Base-by-base conservation (phyloP, 2,888 invertebrate species). In the Rugalucina vietnamica region DNA sequence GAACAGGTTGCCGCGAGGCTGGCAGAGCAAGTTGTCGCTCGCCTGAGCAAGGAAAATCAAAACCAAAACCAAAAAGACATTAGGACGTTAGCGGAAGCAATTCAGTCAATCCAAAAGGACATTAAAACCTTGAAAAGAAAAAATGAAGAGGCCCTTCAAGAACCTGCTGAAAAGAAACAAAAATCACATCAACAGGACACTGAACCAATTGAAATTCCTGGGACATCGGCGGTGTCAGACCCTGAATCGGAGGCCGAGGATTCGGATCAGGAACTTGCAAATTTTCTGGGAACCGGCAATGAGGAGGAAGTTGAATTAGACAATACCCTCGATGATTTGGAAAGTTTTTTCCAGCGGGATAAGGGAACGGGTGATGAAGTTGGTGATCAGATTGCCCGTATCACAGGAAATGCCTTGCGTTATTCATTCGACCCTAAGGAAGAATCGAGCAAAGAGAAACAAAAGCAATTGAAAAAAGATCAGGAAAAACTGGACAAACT, bases 401-500 rank as follows among this genome's bases (percentile, higher is more conserved):
- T 43, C 43, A 43, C 10, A 12, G 43, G 18, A 43, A 43, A 43
- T 8, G 43, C 43, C 18, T 18, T 43, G 18, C 8, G 43, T 12
- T 8, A 18, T 8, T 12, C 43, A 8, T 12, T 8, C 8, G 18
- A 12, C 21, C n/a, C 50, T 18, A 49, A 14, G n/a, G n/a, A 49
- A 14, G 14, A 49, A n/a, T n/a, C n/a, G n/a, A n/a, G n/a, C 50
- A 49, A 49, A 14, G n/a, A 49, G n/a, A 14, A 14, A 49, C 50
- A 14, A n/a, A 14, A n/a, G n/a, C 50, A 14, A 49, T 49, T n/a
- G 50, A 49, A 14, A 49, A n/a, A 14, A 14, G 50, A 49, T n/a
- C 50, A 14, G 14, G 76, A 75, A 1, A 69, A 75, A 70, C 32
- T 50, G 49, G n/a, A 50, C 24, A 18, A 54, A 37, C 24, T 81